Evolutionary conservation across 2,888 invertebrate genomes (phyloP), one percentile per base, ranked within the genome.

Genomic region (Idaea aversata): DNA sequence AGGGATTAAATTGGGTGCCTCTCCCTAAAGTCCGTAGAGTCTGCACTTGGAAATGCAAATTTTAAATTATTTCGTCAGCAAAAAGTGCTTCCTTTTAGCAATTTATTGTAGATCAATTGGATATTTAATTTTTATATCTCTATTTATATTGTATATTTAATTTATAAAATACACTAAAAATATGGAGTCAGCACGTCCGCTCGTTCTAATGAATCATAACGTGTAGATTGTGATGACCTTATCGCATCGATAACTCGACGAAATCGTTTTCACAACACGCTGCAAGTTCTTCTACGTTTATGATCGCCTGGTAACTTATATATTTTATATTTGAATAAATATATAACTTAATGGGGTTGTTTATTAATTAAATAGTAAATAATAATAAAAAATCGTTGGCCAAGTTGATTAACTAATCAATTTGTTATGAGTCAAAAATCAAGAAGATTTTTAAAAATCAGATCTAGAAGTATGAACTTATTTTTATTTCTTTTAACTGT

Each of bases 221-320:
- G 2, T 47, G 10, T 10, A 47, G 36, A 36, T 36, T 36, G 36
- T 47, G 13, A 47, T 13, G 47, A 4, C 13, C 47, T 47, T 47
- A 47, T 47, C 47, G 47, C 7, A 47, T 47, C 47, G 47, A 47
- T 13, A 47, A 47, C 13, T 13, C 13, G 47, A 47, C 47, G 25
- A 3, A 25, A 47, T 47, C 47, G 47, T 47, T 47, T 61, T 36
- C 34, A 58, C 16, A 57, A 61, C 57, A 68, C 67, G 47, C 13
- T 47, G 10, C 47, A 47, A 47, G 47, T 10, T 47, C 47, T 71
- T 67, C 63, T 57, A 15, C 15, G 38, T 67, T 77, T 66, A 78
- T 84, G 73, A 4, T 47, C 57, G 68, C 79, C 79, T 84, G 62
- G 77, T 79, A 77, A 34, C 61, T 63, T 66, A 70, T 74, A 66